phyloP scores from a whole-genome alignment of 2,888 invertebrate genomes.

The Steinernema scapterisci region DNA sequence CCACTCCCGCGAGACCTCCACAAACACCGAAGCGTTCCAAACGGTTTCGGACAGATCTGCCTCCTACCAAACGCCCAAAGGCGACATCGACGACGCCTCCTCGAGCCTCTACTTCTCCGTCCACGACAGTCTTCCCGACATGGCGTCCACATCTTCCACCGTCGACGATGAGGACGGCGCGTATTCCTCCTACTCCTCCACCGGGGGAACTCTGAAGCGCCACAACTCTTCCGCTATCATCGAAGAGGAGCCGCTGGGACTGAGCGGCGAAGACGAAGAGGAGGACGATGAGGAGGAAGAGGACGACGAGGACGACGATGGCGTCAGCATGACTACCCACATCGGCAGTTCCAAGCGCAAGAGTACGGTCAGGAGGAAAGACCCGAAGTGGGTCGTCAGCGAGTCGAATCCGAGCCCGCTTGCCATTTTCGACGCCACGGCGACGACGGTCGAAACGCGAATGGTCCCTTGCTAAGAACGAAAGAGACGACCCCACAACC shows the following conservation, averaged over 20 bases:
- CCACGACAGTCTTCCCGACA: conserved; percentile 24
- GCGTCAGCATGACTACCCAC: conserved; percentile 29
- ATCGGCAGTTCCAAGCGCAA: conserved; percentile 15
- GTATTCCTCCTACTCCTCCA: conserved; percentile 30
- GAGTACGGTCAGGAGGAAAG: conserved; percentile 2
- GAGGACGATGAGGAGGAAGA: conserved; percentile 18
- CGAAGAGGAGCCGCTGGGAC: conserved; percentile 18
- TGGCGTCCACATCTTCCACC: conserved; percentile 29
- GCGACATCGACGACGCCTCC: conserved; percentile 16
- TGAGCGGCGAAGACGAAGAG: not conserved
- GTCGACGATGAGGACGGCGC: conserved; percentile 30
- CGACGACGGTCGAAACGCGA: conserved; percentile 7
- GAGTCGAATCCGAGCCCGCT: not conserved
- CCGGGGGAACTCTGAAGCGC: conserved; percentile 20
- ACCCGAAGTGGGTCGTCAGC: not conserved
- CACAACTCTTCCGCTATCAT: conserved; percentile 29
- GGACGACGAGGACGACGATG: conserved; percentile 29
- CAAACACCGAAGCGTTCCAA: not conserved
- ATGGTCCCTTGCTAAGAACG: conserved; percentile 20
- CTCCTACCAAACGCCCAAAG: conserved; percentile 14
- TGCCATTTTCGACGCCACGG: conserved; percentile 12
- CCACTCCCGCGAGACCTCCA: conserved; percentile 8
- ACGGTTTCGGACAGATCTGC: conserved; percentile 11
- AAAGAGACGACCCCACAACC: not conserved
- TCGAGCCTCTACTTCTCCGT: conserved; percentile 27